Percentiles rank a stretch among this genome's conserved stretches.
phyloP scores from a whole-genome alignment of 2,888 invertebrate genomes.

The Ichneumon xanthorius region DNA sequence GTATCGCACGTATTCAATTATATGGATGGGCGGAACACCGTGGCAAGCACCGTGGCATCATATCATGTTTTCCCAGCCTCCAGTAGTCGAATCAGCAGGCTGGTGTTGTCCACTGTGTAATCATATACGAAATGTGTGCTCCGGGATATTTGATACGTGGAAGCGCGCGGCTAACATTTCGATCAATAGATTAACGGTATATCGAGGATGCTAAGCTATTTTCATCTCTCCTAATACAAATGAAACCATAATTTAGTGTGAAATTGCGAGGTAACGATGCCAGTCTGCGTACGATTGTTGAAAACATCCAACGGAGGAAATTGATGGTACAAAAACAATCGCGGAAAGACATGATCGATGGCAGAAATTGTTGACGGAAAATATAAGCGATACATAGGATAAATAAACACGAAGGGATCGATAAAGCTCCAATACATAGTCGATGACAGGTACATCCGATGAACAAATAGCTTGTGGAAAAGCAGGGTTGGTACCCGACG shows the following conservation, averaged over 20 bases:
- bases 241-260: background rate
- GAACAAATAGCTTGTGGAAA: too few species aligned
- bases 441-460: too few species aligned
- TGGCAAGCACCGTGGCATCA: slow-evolving; percentile 38
- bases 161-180: slow-evolving; percentile 29
- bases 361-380: background rate
- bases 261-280: background rate
- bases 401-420: too few species aligned
- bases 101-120: background rate
- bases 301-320: background rate
- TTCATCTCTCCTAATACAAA: background rate
- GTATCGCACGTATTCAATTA: background rate
- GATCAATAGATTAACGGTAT: slow-evolving; percentile 11
- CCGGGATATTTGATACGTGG: slow-evolving; percentile 16
- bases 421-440: too few species aligned
- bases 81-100: slow-evolving; percentile 18
- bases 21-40: background rate
- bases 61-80: slow-evolving; percentile 58
- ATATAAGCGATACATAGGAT: too few species aligned
- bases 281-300: background rate
- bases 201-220: background rate
- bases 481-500: too few species aligned
- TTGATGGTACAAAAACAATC: background rate
- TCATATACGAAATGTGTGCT: slow-evolving; percentile 16
- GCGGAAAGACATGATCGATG: background rate